Evolutionary conservation across 2,797 vertebrate genomes (phyloP).

Genomic region (Scomberomorus guttatus): DNA sequence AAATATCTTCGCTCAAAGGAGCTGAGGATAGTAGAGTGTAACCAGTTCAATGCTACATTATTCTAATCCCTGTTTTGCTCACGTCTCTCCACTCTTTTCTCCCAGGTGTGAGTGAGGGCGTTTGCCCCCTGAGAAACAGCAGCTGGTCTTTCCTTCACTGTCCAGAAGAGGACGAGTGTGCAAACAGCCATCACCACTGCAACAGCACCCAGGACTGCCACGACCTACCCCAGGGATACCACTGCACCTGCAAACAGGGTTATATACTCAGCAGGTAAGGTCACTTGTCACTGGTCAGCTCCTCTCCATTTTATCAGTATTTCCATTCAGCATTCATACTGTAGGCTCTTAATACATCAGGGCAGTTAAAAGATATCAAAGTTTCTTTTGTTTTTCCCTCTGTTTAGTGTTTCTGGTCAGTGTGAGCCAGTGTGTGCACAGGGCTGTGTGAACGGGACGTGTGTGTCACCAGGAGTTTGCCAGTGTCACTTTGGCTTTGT

Average conservation of each 20-base stretch:
- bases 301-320: not conserved
- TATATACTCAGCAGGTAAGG: constrained; percentile 91
- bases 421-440: constrained; percentile 93
- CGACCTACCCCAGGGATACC: constrained; percentile 88
- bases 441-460: constrained; percentile 93
- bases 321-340: not conserved
- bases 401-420: constrained; percentile 85
- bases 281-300: not conserved
- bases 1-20: constrained; percentile 24
- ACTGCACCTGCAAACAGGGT: constrained; percentile 93
- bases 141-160: constrained; percentile 94
- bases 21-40: not conserved
- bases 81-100: not conserved
- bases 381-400: not conserved
- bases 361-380: not conserved
- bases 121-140: constrained; percentile 85
- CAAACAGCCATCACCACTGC: constrained; percentile 92
- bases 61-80: not conserved
- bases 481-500: constrained; percentile 94
- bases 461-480: constrained; percentile 91
- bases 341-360: not conserved
- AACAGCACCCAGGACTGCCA: constrained; percentile 94
- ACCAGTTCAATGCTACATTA: not conserved
- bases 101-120: constrained; percentile 82
- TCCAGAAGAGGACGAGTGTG: constrained; percentile 93